Evolutionary conservation across 2,113 vertebrate genomes (phyloP), one percentile per base, ranked within the genome.

Genomic region (Plecotus auritus): DNA sequence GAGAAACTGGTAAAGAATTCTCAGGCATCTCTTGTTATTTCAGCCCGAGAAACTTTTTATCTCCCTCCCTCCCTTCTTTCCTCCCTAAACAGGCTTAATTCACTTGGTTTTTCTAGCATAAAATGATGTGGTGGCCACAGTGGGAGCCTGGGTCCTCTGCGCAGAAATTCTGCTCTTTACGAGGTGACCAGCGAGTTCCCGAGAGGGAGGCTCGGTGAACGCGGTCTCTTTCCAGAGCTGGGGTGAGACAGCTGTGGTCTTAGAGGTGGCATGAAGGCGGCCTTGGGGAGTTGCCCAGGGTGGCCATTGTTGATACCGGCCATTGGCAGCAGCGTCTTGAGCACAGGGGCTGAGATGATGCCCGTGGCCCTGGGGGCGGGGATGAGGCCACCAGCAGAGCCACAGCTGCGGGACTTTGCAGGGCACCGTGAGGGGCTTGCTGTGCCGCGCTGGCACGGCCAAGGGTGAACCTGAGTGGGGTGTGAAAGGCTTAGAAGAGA

Each of bases 281-380:
- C 18, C 64, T 26, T 17, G 32, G 37, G 11, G 10, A 23, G 49
- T 0, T 40, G 17, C 73, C 47, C 4, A 13, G 59, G 37, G 13
- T 4, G n/a, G 47, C 16, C 2, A 2, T 32, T 0, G 17, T 26
- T 2, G 6, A n/a, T 0, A 2, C 5, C 32, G 22, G 66, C 45
- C 42, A 9, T 9, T 23, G 23, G 56, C 47, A n/a, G 83, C 45
- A 28, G 76, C 49, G 13, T 45, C 35, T 35, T 7, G 30, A 47
- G 59, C 59, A 13, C 22, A 56, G 45, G 22, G 7, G 30, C 47
- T 8, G 47, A n/a, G 76, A 14, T 0, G 18, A 35, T 1, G 23
- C 47, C 74, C 47, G 47, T 4, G 47, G 30, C 61, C 49, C 3
- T 1, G 0, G 49, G 47, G 26, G 0, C 2, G 0, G 0, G 82